Evolutionary conservation across 2,797 vertebrate species (phyloP).

Genomic region (Diplodus sargus): DNA sequence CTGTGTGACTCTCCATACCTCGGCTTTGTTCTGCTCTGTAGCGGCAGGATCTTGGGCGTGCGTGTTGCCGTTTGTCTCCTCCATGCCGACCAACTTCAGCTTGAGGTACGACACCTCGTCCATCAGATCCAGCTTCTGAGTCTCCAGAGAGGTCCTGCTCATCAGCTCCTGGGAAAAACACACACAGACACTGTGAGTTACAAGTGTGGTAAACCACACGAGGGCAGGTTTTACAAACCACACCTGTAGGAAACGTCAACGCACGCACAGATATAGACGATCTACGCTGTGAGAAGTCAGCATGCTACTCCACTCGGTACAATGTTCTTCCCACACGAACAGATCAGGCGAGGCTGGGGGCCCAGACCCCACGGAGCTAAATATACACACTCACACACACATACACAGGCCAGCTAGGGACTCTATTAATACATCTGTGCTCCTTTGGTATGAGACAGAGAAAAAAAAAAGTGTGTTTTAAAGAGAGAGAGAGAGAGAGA

Average conservation of each 20-base stretch:
- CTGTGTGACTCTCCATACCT: slow-evolving; percentile 80
- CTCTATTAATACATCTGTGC: slow-evolving; percentile 82
- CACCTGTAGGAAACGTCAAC: neutral
- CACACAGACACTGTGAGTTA: slow-evolving; percentile 32
- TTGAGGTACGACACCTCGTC: slow-evolving; percentile 95
- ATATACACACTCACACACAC: slow-evolving; percentile 78
- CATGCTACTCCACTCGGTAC: slow-evolving; percentile 49
- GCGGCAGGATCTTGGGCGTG: slow-evolving; percentile 81
- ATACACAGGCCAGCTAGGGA: slow-evolving; percentile 39
- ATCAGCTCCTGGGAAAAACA: slow-evolving; percentile 88
- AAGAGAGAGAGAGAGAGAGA: slow-evolving; percentile 16
- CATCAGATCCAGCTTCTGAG: slow-evolving; percentile 95
- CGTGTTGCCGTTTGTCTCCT: slow-evolving; percentile 86
- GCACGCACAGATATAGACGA: slow-evolving; percentile 25
- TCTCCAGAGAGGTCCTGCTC: slow-evolving; percentile 93
- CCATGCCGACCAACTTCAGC: slow-evolving; percentile 94
- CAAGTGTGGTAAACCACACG: neutral
- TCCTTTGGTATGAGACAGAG: slow-evolving; percentile 63
- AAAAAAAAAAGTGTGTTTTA: slow-evolving; percentile 38
- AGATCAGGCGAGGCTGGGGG: slow-evolving; percentile 50
- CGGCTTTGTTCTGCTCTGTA: slow-evolving; percentile 91
- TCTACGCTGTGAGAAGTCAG: slow-evolving; percentile 10
- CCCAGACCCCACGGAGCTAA: slow-evolving; percentile 78
- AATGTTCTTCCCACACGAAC: slow-evolving; percentile 72
- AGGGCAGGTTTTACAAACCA: neutral